Conservation (phyloP, 2,113 vertebrate species). For the Serinus canaria region DNA sequence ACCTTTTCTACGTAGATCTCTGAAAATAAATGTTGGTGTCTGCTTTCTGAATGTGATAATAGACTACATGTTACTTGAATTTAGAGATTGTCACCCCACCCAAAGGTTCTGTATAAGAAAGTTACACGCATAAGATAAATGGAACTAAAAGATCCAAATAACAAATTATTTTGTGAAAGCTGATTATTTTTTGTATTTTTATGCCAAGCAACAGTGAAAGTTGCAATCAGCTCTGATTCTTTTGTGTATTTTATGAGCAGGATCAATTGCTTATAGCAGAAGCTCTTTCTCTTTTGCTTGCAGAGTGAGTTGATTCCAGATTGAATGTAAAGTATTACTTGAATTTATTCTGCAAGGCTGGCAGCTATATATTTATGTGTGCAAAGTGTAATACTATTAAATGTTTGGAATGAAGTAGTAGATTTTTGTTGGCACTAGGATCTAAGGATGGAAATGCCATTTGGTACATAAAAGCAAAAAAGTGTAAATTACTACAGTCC, state of each 20-base stretch:
- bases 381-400: not conserved
- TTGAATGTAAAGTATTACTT: not conserved
- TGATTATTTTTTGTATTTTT: not conserved
- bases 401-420: not conserved
- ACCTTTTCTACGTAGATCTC: not conserved
- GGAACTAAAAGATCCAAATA: not conserved
- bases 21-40: not conserved
- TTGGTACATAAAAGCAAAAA: constrained; percentile 3
- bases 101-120: not conserved
- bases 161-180: not conserved
- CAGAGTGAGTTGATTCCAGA: not conserved
- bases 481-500: constrained; percentile 3
- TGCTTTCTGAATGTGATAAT: not conserved
- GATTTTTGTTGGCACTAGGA: not conserved
- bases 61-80: not conserved
- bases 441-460: constrained; percentile 8
- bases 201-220: not conserved
- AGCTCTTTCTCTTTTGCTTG: not conserved
- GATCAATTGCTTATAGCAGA: not conserved
- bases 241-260: not conserved
- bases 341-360: not conserved
- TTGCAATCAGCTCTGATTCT: not conserved
- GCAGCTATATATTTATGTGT: not conserved
- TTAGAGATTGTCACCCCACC: not conserved
- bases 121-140: not conserved